Evolutionary conservation across 1,140 invertebrate species (phyloP), one percentile per base, ranked within the genome.

Genomic region (Chrysomallon squamiferum): DNA sequence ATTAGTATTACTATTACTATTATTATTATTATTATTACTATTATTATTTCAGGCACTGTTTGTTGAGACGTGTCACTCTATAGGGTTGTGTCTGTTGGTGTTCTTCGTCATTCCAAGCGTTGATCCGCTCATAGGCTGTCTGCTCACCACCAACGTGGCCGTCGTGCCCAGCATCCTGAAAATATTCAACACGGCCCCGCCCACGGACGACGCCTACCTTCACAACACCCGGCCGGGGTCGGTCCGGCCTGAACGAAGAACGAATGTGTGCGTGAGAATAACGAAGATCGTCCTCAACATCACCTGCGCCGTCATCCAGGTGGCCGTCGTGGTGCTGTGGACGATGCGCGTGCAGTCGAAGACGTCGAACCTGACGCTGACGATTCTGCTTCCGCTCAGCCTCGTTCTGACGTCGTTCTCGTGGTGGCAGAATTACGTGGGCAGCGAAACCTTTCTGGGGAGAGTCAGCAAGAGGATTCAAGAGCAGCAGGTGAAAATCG

Each of bases 111-210:
- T 98, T 4, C 95, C 96, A 2, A 92, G 95, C 76, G 81, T 97
- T 41, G 94, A 97, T 84, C 93, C 94, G 7, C 90, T 97, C 30
- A 94, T 95, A 85, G 95, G 93, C 4, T 92, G 93, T 13, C 95
- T 97, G 92, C 86, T 98, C 45, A 96, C 95, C 9, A 96, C 96
- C 83, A 78, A 67, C 49, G 69, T 79, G 18, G 71, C 61, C 47
- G 41, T 68, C 30, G 60, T 77, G 30, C 81, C 72, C 15, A 62
- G 56, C 15, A 41, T 69, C 13, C 43, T 77, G 33, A 75, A 74
- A 57, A 58, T 74, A 27, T 62, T 74, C 35, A 64, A 67, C n/a
- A n/a, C n/a, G n/a, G n/a, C 35, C 57, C 71, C 59, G 25, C 56
- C 0, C 20, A 27, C n/a, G 18, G 4, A 20, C 61, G 41, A 22